Conservation (phyloP, 2,888 invertebrate species). For the Microchrysa polita region DNA sequence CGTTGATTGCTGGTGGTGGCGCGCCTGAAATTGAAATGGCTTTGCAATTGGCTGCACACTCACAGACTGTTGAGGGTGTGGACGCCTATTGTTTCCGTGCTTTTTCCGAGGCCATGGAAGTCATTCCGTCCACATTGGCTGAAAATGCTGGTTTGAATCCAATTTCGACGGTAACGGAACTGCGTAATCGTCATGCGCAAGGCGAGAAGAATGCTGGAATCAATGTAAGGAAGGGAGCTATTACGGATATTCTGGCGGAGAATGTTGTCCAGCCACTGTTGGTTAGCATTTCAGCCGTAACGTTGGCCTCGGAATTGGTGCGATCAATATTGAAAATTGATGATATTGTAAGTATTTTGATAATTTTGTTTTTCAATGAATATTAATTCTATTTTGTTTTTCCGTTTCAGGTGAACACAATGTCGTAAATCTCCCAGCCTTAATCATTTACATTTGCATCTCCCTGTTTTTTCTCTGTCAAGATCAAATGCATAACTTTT, state of each 20-base stretch:
- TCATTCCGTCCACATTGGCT: constrained; percentile 89
- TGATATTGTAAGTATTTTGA: constrained; percentile 80
- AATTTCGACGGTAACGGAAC: constrained; percentile 94
- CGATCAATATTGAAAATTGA: constrained; percentile 98
- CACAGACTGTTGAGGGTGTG: constrained; percentile 87
- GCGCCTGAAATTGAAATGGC: constrained; percentile 97
- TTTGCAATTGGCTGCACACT: constrained; percentile 79
- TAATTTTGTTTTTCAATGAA: no score
- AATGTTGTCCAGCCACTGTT: constrained; percentile 97
- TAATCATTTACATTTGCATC: not conserved
- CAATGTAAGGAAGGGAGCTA: constrained; percentile 95
- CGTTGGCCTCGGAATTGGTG: constrained; percentile 95
- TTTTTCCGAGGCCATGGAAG: constrained; percentile 95
- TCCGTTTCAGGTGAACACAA: constrained; percentile 57
- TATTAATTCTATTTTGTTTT: not conserved
- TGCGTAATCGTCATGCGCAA: constrained; percentile 91
- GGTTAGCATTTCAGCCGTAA: constrained; percentile 93
- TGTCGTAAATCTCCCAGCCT: constrained; percentile 46
- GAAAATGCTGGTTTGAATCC: constrained; percentile 91
- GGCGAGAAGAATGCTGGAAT: constrained; percentile 90
- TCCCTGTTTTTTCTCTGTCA: not conserved
- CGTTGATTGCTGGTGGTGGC: constrained; percentile 94
- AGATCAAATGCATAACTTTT: not conserved
- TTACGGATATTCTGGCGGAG: constrained; percentile 96
- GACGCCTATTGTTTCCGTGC: constrained; percentile 96